These are phyloP conservation scores for Ctenoplectra terminalis DNA, from an alignment of 1,140 invertebrate species.

Conservation along the genomic window DNA sequence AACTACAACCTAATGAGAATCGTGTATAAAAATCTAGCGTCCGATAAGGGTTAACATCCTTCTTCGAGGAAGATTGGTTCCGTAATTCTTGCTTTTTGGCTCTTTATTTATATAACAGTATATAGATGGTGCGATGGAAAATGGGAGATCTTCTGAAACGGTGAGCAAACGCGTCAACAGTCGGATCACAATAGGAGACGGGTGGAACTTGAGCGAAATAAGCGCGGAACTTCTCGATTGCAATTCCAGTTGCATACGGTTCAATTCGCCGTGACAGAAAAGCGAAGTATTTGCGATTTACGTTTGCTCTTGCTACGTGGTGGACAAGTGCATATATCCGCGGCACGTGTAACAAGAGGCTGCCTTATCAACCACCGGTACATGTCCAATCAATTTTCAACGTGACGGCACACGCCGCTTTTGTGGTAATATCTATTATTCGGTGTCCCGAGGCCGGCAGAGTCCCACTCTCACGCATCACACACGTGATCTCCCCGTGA, in stretches of 20 bases:
- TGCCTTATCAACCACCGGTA: slow-evolving; percentile 67
- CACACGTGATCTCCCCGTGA: slow-evolving; percentile 67
- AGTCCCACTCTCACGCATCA: slow-evolving; percentile 61
- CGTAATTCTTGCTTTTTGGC: too few relatives aligned
- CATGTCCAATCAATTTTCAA: slow-evolving; percentile 73
- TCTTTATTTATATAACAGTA: too few relatives aligned
- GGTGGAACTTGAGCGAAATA: background rate
- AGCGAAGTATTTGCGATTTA: slow-evolving; percentile 54
- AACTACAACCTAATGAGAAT: too few relatives aligned
- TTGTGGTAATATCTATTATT: slow-evolving; percentile 74
- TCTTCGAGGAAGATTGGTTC: too few relatives aligned
- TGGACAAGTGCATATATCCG: slow-evolving; percentile 20
- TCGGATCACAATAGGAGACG: background rate
- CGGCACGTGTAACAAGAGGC: slow-evolving; percentile 58
- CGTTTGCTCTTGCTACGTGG: slow-evolving; percentile 21
- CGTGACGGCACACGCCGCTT: slow-evolving; percentile 68
- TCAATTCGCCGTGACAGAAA: background rate
- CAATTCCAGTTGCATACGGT: slow-evolving; percentile 5
- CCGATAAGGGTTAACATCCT: too few relatives aligned
- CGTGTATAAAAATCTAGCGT: too few relatives aligned
- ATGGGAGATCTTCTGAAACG: too few relatives aligned
- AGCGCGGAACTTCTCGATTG: background rate
- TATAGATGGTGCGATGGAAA: too few relatives aligned
- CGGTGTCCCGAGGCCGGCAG: slow-evolving; percentile 52
- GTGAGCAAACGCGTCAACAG: too few relatives aligned